These are phyloP conservation scores for Zaprionus camerounensis DNA, from an alignment of 1,140 invertebrate species.

Conservation along the genomic window DNA sequence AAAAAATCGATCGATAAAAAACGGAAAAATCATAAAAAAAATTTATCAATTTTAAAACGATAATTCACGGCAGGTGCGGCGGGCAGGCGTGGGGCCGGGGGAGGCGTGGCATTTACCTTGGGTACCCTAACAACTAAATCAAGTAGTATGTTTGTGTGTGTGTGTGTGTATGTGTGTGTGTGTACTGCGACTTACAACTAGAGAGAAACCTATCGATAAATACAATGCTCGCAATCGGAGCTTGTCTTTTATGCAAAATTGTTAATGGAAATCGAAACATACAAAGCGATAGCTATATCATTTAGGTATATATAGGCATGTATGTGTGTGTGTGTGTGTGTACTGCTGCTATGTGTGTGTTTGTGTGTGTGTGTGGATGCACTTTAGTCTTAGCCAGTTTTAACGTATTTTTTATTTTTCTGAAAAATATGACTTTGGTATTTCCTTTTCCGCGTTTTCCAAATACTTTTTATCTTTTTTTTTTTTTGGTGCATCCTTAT, in stretches of 20 bases:
- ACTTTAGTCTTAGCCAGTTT: conserved; percentile 54
- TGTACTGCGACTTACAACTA: conserved; percentile 56
- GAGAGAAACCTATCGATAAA: conserved; percentile 59
- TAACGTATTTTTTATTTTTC: conserved; percentile 73
- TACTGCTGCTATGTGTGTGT: conserved; percentile 16
- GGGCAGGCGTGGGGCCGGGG: background rate
- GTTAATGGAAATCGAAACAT: conserved; percentile 72
- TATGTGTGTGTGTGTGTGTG: conserved; percentile 38
- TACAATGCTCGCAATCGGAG: conserved; percentile 65
- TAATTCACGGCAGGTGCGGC: background rate
- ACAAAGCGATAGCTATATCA: conserved; percentile 38
- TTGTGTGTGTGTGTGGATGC: conserved; percentile 33
- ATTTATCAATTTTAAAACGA: conserved; percentile 29
- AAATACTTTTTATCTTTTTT: conserved; percentile 11
- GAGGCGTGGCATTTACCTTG: conserved; percentile 31
- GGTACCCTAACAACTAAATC: conserved; percentile 40
- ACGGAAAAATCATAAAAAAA: conserved; percentile 46
- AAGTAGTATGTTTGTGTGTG: conserved; percentile 15
- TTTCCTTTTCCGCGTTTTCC: conserved; percentile 49
- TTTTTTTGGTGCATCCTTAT: conserved; percentile 35
- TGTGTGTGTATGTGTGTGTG: conserved; percentile 17
- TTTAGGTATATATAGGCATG: conserved; percentile 22
- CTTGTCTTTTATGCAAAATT: conserved; percentile 78
- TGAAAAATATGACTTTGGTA: conserved; percentile 83
- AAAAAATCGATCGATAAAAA: conserved; percentile 31